Evolutionary conservation across 2,797 vertebrate species (phyloP).

Genomic region (Pteronotus mesoamericanus): DNA sequence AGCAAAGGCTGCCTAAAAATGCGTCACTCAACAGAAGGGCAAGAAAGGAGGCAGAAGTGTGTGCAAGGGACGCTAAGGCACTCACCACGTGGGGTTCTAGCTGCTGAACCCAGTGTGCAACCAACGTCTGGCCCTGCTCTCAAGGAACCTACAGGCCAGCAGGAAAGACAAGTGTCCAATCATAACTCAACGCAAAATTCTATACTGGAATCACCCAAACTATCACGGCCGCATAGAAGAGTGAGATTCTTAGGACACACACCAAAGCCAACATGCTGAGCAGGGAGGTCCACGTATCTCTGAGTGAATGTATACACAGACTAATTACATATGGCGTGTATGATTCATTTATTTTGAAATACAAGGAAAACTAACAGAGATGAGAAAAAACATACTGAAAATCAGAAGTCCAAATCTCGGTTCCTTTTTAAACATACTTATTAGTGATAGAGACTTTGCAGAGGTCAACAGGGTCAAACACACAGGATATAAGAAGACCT

Average conservation of each 20-base stretch:
- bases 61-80: neutral
- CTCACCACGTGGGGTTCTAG: no score
- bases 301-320: neutral
- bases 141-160: neutral
- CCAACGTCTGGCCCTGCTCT: no score
- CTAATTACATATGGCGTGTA: neutral
- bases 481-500: neutral
- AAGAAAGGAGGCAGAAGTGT: neutral
- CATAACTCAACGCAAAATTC: neutral
- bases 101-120: rapidly evolving
- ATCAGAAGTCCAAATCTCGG: neutral
- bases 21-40: neutral
- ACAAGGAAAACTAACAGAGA: neutral
- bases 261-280: neutral
- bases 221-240: neutral
- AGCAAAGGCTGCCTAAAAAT: neutral
- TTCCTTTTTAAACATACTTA: neutral
- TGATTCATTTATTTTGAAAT: neutral
- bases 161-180: neutral
- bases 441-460: neutral
- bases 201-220: neutral
- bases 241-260: neutral
- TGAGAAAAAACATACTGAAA: neutral
- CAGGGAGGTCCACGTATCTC: neutral
- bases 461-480: neutral